Conservation (phyloP, 2,797 vertebrate genomes). For the Parauchenoglanis punctatus region DNA sequence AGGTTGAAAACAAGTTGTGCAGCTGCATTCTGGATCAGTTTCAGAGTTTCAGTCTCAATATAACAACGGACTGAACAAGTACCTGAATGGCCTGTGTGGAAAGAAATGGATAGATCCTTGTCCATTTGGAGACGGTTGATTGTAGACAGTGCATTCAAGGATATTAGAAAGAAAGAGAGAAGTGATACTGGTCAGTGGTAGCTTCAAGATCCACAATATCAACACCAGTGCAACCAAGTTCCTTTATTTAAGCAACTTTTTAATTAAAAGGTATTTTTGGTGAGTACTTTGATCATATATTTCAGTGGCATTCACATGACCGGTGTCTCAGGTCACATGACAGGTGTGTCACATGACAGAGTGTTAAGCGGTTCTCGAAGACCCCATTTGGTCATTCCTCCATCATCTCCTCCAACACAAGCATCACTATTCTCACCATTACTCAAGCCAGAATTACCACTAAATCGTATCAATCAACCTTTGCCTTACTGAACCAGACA, state of each 20-base stretch:
- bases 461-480: neutral
- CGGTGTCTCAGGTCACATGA: too few species aligned
- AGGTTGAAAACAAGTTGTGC: too few species aligned
- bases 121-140: too few species aligned
- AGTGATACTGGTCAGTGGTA: too few species aligned
- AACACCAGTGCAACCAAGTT: neutral
- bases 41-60: too few species aligned
- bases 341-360: neutral
- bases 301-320: neutral
- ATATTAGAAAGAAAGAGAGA: too few species aligned
- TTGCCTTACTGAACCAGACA: neutral
- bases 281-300: neutral
- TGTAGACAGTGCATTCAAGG: too few species aligned
- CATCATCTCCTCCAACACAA: neutral
- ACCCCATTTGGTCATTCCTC: neutral
- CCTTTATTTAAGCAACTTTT: neutral
- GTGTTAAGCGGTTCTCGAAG: neutral
- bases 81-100: too few species aligned
- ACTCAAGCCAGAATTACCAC: neutral
- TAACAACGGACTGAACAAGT: too few species aligned
- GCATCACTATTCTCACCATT: neutral
- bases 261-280: neutral
- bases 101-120: too few species aligned
- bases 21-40: too few species aligned
- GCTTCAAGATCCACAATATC: neutral